A percentile compares a stretch with the other conserved stretches of the same genome.
These are phyloP conservation scores for Cynopterus brachyotis DNA, from an alignment of 2,113 vertebrate species.

Conservation along the genomic window DNA sequence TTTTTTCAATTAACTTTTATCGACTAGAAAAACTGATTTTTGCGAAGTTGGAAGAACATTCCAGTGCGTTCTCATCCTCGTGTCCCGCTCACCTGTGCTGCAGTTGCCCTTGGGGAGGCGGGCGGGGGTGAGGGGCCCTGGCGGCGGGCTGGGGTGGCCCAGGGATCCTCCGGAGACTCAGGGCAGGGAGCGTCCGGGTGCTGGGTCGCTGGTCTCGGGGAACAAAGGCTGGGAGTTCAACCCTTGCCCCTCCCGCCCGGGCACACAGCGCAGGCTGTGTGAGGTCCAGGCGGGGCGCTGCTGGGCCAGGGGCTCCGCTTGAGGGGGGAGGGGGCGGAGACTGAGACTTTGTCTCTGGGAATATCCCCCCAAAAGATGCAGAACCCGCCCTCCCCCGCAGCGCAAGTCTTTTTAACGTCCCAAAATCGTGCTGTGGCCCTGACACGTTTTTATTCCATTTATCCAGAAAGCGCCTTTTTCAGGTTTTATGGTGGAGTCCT, in stretches of 20 bases:
- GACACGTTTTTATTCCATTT: background rate
- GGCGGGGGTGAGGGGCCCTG: too few relatives aligned
- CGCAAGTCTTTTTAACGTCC: background rate
- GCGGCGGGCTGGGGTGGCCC: conserved; percentile 81
- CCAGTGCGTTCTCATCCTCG: accelerated
- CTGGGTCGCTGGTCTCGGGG: conserved; percentile 72
- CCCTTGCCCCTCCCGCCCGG: conserved; percentile 55
- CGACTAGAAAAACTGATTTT: background rate
- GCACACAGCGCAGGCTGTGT: background rate
- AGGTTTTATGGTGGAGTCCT: background rate
- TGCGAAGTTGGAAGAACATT: accelerated
- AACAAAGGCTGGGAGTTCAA: conserved; percentile 76
- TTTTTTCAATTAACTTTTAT: background rate
- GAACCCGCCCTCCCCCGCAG: background rate
- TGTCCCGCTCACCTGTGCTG: background rate
- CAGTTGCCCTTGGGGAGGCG: background rate
- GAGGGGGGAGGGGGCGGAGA: background rate
- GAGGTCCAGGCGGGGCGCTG: background rate
- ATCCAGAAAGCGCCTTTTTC: background rate
- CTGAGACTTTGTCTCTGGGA: too few relatives aligned
- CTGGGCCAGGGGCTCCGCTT: background rate
- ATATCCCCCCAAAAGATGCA: background rate
- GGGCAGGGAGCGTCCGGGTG: conserved; percentile 49
- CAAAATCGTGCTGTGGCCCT: background rate
- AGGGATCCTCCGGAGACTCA: conserved; percentile 12